Percentiles rank a stretch among this genome's conserved stretches.
These are phyloP conservation scores for Pachycephala philippinensis DNA, from an alignment of 2,113 vertebrate genomes.

Conservation along the genomic window DNA sequence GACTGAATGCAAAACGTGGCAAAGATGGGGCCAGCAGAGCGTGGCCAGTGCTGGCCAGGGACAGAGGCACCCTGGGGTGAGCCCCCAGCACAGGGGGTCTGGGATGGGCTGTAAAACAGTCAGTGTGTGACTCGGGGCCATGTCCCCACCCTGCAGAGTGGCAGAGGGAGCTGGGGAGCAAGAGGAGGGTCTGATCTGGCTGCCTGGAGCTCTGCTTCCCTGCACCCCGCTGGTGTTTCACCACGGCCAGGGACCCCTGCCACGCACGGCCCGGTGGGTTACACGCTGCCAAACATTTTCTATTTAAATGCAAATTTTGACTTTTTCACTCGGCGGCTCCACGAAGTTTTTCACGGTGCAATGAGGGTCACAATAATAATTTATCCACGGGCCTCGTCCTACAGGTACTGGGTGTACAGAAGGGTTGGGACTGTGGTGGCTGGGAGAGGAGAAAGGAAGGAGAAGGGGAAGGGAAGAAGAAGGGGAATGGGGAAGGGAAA, in stretches of 20 bases:
- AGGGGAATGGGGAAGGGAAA: rapidly evolving
- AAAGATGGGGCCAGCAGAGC: not conserved
- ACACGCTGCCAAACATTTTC: conserved; percentile 50
- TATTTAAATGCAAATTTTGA: conserved; percentile 84
- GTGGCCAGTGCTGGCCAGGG: not conserved
- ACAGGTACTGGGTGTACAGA: conserved; percentile 66
- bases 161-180: rapidly evolving
- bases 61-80: not conserved
- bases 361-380: conserved; percentile 75
- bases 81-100: rapidly evolving
- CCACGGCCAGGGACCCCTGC: not conserved
- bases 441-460: not conserved
- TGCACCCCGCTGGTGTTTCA: not conserved
- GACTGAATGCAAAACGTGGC: not conserved
- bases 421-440: not conserved
- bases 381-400: conserved; percentile 68
- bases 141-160: rapidly evolving
- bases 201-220: not conserved
- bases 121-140: rapidly evolving
- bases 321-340: conserved; percentile 72
- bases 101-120: not conserved
- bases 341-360: conserved; percentile 67
- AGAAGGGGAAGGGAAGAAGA: not conserved
- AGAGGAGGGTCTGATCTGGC: not conserved
- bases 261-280: not conserved